A percentile compares a stretch with the other conserved stretches of the same genome.
Conservation (phyloP, 2,113 vertebrate species). For the Nesoenas mayeri region DNA sequence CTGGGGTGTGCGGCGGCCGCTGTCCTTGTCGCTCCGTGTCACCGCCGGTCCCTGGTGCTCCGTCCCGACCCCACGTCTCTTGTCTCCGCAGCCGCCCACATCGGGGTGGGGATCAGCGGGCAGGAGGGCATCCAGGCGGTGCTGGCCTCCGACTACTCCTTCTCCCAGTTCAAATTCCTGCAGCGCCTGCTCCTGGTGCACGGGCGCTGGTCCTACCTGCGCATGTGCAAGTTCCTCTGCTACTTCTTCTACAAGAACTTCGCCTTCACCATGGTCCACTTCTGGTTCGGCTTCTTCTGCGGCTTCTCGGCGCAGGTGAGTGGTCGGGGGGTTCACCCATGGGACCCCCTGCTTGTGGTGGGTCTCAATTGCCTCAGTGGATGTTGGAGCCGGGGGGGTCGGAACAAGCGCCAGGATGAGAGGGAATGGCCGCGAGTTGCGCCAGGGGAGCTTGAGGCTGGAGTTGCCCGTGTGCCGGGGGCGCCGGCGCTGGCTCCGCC, state of each 20-base stretch:
- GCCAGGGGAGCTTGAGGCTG: too few species aligned
- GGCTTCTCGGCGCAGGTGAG: conserved; percentile 93
- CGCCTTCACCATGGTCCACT: conserved; percentile 98
- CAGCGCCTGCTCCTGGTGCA: conserved; percentile 94
- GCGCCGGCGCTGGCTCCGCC: not conserved
- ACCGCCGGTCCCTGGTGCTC: not conserved
- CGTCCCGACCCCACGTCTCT: not conserved
- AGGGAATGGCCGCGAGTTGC: too few species aligned
- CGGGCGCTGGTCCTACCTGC: conserved; percentile 95
- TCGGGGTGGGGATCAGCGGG: conserved; percentile 94
- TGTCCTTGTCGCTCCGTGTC: not conserved
- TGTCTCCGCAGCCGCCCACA: conserved; percentile 83
- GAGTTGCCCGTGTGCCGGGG: not conserved
- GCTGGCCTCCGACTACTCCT: conserved; percentile 92
- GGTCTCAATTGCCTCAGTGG: too few species aligned
- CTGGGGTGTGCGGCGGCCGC: not conserved
- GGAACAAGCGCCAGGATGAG: too few species aligned
- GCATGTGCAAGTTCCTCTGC: conserved; percentile 97
- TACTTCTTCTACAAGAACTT: conserved; percentile 99
- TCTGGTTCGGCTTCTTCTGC: conserved; percentile 98
- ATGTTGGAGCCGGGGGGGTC: too few species aligned
- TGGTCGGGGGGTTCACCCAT: not conserved
- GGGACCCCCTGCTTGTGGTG: not conserved
- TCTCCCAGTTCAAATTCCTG: conserved; percentile 95
- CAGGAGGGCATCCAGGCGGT: conserved; percentile 96